Base-by-base conservation (phyloP, 1,140 invertebrate genomes). In the Caenorhabditis inopinata region DNA sequence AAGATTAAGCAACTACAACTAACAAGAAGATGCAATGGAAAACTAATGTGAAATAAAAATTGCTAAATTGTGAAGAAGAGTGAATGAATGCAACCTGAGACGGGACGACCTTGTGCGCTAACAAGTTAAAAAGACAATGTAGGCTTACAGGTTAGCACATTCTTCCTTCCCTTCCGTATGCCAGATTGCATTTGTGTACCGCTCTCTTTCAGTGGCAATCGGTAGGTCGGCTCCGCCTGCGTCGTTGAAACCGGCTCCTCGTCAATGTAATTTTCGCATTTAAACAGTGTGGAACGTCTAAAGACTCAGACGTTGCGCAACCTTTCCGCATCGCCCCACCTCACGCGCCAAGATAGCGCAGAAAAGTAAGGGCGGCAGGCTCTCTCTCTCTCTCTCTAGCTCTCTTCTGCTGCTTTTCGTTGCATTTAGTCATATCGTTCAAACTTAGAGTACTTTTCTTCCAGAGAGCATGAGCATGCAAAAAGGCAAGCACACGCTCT, bases 91-190 rank as follows among this genome's bases (percentile, higher is more conserved):
- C 32, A 68, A 68, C 32, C 32, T 21, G 58, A 68, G 58, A 68
- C 58, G 11, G 5, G 16, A 2, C 58, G 16, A 42, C 58, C 58
- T 27, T n/a, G 14, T 14, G 12, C 14, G 18, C 58, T 68, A 68
- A 68, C 58, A 68, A 68, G 58, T 38, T 68, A 68, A n/a, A n/a
- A n/a, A 68, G 58, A 68, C 58, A 68, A 68, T 68, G 58, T 68
- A 42, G 58, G 38, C 9, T 68, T 58, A 58, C 53, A 58, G 53
- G 53, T 58, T 68, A 68, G 58, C 21, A 51, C 25, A n/a, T n/a
- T n/a, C n/a, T n/a, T n/a, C n/a, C n/a, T n/a, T n/a, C n/a, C 14
- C 38, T 42, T 42, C 38, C 48, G 48, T 68, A 68, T 68, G 58
- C 58, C 58, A 68, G 3, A 68, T 68, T 68, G 58, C 58, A 68